Conservation (phyloP, 2,888 invertebrate genomes). For the Netelia virgata region DNA sequence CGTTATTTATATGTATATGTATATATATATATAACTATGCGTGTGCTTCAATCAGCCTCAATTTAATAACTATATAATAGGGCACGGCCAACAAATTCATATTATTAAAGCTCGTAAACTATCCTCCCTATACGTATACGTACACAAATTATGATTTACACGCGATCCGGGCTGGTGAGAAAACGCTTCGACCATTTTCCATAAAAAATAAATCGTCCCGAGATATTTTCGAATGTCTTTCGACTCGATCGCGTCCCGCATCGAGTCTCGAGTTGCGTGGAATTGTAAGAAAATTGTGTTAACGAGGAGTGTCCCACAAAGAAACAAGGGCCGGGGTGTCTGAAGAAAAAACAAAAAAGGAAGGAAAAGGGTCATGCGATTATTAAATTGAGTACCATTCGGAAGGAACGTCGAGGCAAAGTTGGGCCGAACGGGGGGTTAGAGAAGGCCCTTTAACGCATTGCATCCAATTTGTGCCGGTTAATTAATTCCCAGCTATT, state of each 20-base stretch:
- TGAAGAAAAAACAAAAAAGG: background rate
- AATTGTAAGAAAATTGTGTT: constrained; percentile 14
- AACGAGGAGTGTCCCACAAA: constrained; percentile 29
- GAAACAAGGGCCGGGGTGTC: constrained; percentile 43
- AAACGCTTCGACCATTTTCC: background rate
- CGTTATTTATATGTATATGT: background rate
- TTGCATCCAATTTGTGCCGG: constrained; percentile 84
- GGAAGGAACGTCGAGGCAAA: constrained; percentile 58
- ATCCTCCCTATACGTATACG: background rate
- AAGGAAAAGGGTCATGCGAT: constrained; percentile 71
- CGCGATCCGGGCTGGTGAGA: background rate
- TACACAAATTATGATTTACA: background rate
- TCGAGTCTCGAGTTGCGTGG: background rate
- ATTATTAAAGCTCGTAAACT: constrained; percentile 50
- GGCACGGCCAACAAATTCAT: constrained; percentile 61
- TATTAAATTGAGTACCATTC: constrained; percentile 84
- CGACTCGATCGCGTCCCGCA: background rate
- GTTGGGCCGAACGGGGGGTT: constrained; percentile 7
- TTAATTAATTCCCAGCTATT: constrained; percentile 84
- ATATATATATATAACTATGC: constrained; percentile 7
- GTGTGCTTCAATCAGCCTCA: constrained; percentile 61
- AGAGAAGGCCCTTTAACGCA: constrained; percentile 75
- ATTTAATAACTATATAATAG: constrained; percentile 67
- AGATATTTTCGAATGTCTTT: background rate
- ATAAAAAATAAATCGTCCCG: background rate